These are phyloP conservation scores for Drosophila mauritiana DNA, from an alignment of 1,140 invertebrate species.

Conservation along the genomic window DNA sequence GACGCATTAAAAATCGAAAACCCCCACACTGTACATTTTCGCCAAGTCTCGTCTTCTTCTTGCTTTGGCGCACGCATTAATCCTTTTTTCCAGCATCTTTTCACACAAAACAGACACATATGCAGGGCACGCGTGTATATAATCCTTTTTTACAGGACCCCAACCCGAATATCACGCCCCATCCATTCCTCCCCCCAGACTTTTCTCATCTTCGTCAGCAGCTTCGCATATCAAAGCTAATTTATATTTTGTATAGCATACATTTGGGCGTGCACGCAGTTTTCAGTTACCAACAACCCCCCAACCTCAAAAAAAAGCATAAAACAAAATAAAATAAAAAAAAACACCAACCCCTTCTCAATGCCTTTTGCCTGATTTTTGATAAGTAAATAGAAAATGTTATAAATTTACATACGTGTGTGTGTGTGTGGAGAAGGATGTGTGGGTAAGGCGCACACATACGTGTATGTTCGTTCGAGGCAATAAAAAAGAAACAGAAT, in stretches of 20 bases:
- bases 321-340: slow-evolving; percentile 1
- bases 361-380: slow-evolving; percentile 65
- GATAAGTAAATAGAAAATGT: slow-evolving; percentile 81
- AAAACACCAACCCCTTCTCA: slow-evolving; percentile 26
- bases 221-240: slow-evolving; percentile 81
- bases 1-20: slow-evolving; percentile 79
- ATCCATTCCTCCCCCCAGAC: not conserved
- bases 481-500: slow-evolving; percentile 83
- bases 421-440: not conserved
- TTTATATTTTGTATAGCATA: slow-evolving; percentile 81
- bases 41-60: slow-evolving; percentile 47
- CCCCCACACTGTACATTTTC: not conserved
- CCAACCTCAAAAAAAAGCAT: not conserved
- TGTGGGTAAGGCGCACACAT: not conserved
- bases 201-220: slow-evolving; percentile 59
- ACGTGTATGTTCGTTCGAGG: slow-evolving; percentile 21
- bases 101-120: slow-evolving; percentile 53
- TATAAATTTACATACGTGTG: slow-evolving; percentile 72
- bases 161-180: slow-evolving; percentile 16
- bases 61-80: slow-evolving; percentile 69
- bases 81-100: slow-evolving; percentile 81
- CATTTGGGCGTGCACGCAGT: slow-evolving; percentile 64
- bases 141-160: slow-evolving; percentile 74
- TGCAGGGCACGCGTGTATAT: slow-evolving; percentile 65
- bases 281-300: slow-evolving; percentile 26